Evolutionary conservation across 1,140 invertebrate genomes (phyloP).

Genomic region (Halesus radiatus): DNA sequence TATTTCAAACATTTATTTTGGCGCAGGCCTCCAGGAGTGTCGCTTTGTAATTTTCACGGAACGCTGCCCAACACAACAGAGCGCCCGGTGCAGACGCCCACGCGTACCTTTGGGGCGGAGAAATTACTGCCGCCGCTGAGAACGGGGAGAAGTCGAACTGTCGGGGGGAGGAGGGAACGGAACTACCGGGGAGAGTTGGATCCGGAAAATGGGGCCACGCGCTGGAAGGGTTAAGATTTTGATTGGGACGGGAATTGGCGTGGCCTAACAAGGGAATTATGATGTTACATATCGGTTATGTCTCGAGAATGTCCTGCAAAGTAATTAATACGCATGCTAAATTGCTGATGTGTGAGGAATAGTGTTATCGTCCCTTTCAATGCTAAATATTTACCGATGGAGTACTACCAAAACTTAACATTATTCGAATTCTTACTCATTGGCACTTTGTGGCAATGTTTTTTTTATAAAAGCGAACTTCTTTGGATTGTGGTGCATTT

Average conservation of each 20-base stretch:
- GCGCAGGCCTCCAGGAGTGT: slow-evolving; percentile 15
- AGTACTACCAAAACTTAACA: too few relatives aligned
- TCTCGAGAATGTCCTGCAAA: background rate
- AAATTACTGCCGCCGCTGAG: background rate
- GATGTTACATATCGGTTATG: slow-evolving; percentile 20
- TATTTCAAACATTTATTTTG: background rate
- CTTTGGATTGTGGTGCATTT: too few relatives aligned
- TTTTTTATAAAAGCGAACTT: too few relatives aligned
- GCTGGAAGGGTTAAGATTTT: background rate
- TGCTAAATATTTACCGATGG: background rate
- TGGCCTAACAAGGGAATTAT: background rate
- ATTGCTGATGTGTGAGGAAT: too few relatives aligned
- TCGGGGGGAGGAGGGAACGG: too few relatives aligned
- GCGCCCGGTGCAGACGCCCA: slow-evolving; percentile 9
- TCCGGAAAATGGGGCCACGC: background rate
- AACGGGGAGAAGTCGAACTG: too few relatives aligned
- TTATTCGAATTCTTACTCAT: too few relatives aligned
- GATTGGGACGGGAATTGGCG: slow-evolving; percentile 15
- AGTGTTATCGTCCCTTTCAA: background rate
- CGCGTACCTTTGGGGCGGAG: slow-evolving; percentile 19
- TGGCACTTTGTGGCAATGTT: too few relatives aligned
- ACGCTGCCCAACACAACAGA: slow-evolving; percentile 9
- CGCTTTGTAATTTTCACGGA: slow-evolving; percentile 37
- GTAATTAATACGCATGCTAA: background rate
- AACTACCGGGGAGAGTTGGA: background rate